phyloP scores from a whole-genome alignment of 2,797 vertebrate species.

The Gobionotothen gibberifrons region DNA sequence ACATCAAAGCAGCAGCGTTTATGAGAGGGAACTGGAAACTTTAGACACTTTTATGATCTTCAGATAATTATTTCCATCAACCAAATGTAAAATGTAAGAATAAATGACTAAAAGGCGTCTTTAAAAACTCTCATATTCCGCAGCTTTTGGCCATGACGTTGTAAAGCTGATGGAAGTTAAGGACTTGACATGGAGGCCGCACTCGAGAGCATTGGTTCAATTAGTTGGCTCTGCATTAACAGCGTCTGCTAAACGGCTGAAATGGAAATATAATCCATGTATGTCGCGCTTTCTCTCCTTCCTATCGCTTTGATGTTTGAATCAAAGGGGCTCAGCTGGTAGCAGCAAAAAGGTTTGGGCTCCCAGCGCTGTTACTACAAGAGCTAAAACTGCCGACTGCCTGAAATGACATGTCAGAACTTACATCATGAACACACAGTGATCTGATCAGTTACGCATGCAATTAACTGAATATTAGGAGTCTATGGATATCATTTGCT shows the following conservation, averaged over 20 bases:
- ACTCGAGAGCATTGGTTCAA: conserved; percentile 40
- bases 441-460: conserved; percentile 12
- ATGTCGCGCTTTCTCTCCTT: conserved; percentile 43
- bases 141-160: background rate
- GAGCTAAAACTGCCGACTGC: conserved; percentile 26
- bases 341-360: conserved; percentile 57
- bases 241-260: conserved; percentile 51
- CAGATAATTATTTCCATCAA: background rate
- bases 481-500: too few relatives aligned
- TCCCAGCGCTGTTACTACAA: conserved; percentile 52
- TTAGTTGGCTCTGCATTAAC: conserved; percentile 44
- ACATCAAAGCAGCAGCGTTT: conserved; percentile 54
- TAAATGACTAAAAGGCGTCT: background rate
- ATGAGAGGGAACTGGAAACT: conserved; percentile 32
- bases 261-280: conserved; percentile 61
- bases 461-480: background rate
- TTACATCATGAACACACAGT: conserved; percentile 13
- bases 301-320: conserved; percentile 68
- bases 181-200: conserved; percentile 6
- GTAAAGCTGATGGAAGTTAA: background rate
- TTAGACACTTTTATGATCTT: conserved; percentile 5
- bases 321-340: conserved; percentile 74
- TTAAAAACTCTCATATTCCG: background rate
- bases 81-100: background rate
- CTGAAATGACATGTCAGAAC: conserved; percentile 11